Evolutionary conservation across 1,140 invertebrate genomes (phyloP), one percentile per base, ranked within the genome.

Genomic region (Ips nitidus): DNA sequence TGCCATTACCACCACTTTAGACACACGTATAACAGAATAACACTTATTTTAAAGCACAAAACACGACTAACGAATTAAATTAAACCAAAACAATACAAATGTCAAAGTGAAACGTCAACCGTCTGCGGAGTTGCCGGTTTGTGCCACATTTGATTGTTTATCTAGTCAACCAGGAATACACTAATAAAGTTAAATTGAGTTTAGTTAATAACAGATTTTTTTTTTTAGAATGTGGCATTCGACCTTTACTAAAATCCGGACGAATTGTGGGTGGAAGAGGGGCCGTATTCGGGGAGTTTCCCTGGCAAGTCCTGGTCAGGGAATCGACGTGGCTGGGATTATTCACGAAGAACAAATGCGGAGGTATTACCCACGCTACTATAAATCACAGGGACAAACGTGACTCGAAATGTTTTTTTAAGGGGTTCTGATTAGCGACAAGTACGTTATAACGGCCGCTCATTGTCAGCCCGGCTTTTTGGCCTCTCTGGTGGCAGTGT

Each of bases 281-380:
- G 64, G 88, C 93, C 3, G 85, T 84, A 1, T 95, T 94, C 74
- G 94, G 94, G 3, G 90, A 93, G 80, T 97, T 92, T 88, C 94
- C 94, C 0, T 97, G 94, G 95, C 94, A 97, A 79, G 94, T 94
- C 1, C 82, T 97, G 36, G 91, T 97, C 0, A 86, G 93, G 61
- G 95, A 97, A 81, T 91, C 93, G 3, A 95, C 94, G 0, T 97
- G 94, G 94, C 82, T 97, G 47, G 95, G 95, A 1, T 85, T 97
- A 1, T 95, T 96, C 79, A 94, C 94, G n/a, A 97, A 97, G 80
- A 96, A 97, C 79, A 97, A 97, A 81, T 97, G 94, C 78, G 94
- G 95, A 6, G 95, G 69, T 71, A 69, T 39, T 50, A 50, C 1
- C 2, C 22, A 2, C 45, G 45, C 7, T 50, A 22, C 7, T 50